Conservation (phyloP, 2,888 invertebrate species). For the Acanthacorydalis orientalis region DNA sequence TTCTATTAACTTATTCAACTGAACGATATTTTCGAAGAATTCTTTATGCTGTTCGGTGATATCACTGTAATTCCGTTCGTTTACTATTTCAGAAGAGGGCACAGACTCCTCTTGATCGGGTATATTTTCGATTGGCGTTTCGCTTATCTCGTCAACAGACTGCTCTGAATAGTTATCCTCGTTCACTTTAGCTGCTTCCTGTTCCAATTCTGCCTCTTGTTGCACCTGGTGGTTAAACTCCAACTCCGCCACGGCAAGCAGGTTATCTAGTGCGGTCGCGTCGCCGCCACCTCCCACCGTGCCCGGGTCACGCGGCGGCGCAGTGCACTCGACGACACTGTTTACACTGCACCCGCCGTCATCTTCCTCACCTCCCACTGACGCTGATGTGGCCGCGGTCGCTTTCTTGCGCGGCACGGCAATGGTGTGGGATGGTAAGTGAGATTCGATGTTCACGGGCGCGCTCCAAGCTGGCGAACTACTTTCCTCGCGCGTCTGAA, state of each 20-base stretch:
- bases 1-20: constrained; percentile 6
- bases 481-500: constrained; percentile 5
- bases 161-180: background rate
- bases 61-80: background rate
- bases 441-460: constrained; percentile 39
- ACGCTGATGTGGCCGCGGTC: constrained; percentile 10
- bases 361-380: constrained; percentile 11
- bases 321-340: constrained; percentile 18
- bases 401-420: constrained; percentile 28
- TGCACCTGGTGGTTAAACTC: constrained; percentile 34
- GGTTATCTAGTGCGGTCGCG: constrained; percentile 37
- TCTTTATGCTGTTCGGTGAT: constrained; percentile 6
- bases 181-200: constrained; percentile 1
- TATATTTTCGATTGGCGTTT: constrained; percentile 10
- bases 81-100: constrained; percentile 5
- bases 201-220: background rate
- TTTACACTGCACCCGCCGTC: constrained; percentile 18
- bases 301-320: constrained; percentile 23
- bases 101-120: constrained; percentile 12
- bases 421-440: constrained; percentile 43
- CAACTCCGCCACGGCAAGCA: constrained; percentile 45
- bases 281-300: constrained; percentile 21
- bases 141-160: background rate
- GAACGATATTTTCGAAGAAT: constrained; percentile 6
- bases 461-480: constrained; percentile 21